Base-by-base conservation (phyloP, 2,113 vertebrate species). In the Austrofundulus limnaeus region DNA sequence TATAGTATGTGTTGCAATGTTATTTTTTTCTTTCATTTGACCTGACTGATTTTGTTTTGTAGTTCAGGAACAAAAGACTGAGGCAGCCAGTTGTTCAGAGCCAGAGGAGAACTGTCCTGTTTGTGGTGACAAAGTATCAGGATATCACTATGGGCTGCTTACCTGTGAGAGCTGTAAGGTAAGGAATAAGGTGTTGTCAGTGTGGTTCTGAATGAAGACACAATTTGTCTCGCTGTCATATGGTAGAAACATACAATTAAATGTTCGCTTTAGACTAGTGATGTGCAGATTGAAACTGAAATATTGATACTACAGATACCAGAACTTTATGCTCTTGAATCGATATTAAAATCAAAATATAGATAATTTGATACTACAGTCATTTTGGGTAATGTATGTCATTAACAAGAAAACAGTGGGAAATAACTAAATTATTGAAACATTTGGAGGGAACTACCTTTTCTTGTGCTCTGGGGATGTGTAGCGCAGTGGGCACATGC, bases 131-230 rank as follows among this genome's bases (percentile, higher is more conserved):
- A 86, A 86, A 74, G 90, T 93, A 61, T 93, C 92, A 2, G 92
- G 92, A 47, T 93, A 93, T 66, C 92, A 92, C 78, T 92, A 93
- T 69, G 92, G 92, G 28, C 87, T 93, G 47, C 90, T 92, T 52
- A 93, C 92, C 24, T 93, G 92, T 68, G 92, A 93, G 82, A 92
- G 92, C 77, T 93, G 92, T 80, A 93, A 93, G 91, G 92, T 90
- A 83, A 78, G 20, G 13, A 1, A 62, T 6, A 21, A 12, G 4
- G 5, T 56, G 56, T 53, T 25, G 19, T 39, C 0, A 8, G 45
- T 43, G 19, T 51, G 8, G 16, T n/a, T 21, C 11, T 12, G 2
- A 23, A 34, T 42, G 11, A 43, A 16, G 25, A 39, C 14, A 20
- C n/a, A 8, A 43, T 0, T 13, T 1, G 10, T 11, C 43, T 11